Percentiles rank a stretch among this genome's conserved stretches.
Conservation (phyloP, 1,140 invertebrate species). For the Cecropterus lyciades region DNA sequence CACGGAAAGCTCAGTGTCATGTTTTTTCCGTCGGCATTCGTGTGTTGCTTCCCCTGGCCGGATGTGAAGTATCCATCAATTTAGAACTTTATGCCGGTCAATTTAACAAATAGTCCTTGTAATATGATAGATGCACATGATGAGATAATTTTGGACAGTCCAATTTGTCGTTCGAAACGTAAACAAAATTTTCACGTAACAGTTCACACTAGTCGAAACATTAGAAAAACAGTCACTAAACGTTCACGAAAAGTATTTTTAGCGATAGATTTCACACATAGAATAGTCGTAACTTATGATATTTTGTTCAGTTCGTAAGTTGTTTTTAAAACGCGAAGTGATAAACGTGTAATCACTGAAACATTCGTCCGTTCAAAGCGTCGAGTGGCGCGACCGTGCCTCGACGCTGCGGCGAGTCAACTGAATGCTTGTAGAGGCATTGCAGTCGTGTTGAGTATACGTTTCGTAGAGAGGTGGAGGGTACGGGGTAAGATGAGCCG, state of each 20-base stretch:
- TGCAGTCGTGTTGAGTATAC: constrained; percentile 77
- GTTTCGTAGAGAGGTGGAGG: constrained; percentile 53
- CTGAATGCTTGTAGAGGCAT: constrained; percentile 75
- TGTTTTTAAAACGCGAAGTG: constrained; percentile 62
- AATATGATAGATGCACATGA: constrained; percentile 58
- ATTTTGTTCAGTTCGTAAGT: constrained; percentile 45
- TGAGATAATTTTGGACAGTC: constrained; percentile 52
- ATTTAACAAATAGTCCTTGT: constrained; percentile 72
- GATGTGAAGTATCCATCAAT: constrained; percentile 82
- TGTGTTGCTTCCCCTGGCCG: constrained; percentile 73
- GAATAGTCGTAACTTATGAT: constrained; percentile 27
- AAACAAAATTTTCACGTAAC: constrained; percentile 61
- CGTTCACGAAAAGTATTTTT: constrained; percentile 33
- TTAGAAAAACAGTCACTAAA: constrained; percentile 39
- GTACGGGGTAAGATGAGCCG: constrained; percentile 66
- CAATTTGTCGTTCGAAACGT: constrained; percentile 43
- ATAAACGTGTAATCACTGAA: constrained; percentile 72
- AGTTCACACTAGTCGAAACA: constrained; percentile 47
- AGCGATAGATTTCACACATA: constrained; percentile 17
- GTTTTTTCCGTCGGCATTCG: constrained; percentile 81
- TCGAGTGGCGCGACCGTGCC: constrained; percentile 74
- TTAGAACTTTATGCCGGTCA: constrained; percentile 72
- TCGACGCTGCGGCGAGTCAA: constrained; percentile 74
- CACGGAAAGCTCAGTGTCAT: constrained; percentile 78
- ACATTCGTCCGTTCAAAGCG: constrained; percentile 66